phyloP scores from a whole-genome alignment of 2,113 vertebrate genomes.

The Neotoma lepida region DNA sequence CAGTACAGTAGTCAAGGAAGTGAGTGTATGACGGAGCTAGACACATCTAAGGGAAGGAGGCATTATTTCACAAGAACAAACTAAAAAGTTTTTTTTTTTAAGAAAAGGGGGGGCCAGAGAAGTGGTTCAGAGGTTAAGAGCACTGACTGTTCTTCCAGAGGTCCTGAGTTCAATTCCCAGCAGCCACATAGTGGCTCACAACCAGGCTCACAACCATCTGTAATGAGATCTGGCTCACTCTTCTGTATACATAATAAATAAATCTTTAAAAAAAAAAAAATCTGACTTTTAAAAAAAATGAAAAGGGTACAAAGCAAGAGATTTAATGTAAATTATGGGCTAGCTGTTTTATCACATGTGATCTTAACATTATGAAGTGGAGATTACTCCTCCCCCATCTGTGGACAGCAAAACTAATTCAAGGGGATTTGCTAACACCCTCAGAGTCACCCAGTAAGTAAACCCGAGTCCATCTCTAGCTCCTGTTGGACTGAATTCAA shows the following conservation, averaged over 20 bases:
- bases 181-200: too few relatives aligned
- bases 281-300: too few relatives aligned
- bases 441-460: not conserved
- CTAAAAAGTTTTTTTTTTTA: not conserved
- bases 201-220: too few relatives aligned
- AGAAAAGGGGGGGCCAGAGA: too few relatives aligned
- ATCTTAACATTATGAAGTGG: not conserved
- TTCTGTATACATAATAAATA: too few relatives aligned
- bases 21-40: fast-evolving
- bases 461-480: not conserved
- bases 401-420: not conserved
- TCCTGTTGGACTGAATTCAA: not conserved
- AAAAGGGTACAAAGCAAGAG: not conserved
- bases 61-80: not conserved
- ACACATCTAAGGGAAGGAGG: not conserved
- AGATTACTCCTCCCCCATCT: not conserved
- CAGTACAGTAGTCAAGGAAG: not conserved
- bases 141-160: too few relatives aligned
- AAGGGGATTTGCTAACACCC: not conserved
- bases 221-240: too few relatives aligned
- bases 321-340: conserved; percentile 1
- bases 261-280: too few relatives aligned
- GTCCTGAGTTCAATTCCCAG: too few relatives aligned
- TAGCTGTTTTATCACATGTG: not conserved
- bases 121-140: too few relatives aligned